Conservation (phyloP, 1,140 invertebrate genomes). For the Drosophila santomea region DNA sequence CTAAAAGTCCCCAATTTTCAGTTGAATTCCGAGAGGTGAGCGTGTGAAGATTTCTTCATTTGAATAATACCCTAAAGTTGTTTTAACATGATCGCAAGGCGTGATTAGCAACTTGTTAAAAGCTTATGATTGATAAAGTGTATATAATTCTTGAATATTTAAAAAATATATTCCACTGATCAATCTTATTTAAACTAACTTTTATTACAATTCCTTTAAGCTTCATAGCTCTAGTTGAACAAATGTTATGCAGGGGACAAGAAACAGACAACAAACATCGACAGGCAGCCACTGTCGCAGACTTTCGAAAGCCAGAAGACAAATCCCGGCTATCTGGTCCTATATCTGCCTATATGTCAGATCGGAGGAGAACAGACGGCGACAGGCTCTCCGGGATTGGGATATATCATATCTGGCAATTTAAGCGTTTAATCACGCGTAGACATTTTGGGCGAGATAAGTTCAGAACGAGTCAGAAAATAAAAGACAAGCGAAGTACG, state of each 20-base stretch:
- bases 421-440: conserved; percentile 81
- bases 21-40: conserved; percentile 1
- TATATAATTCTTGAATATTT: no score
- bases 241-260: conserved; percentile 25
- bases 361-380: conserved; percentile 23
- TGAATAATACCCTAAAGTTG: conserved; percentile 25
- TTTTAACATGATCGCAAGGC: background rate
- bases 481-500: conserved; percentile 26
- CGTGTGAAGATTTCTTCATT: conserved; percentile 39
- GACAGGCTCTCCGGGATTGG: conserved; percentile 32
- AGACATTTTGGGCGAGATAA: conserved; percentile 76
- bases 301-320: conserved; percentile 45
- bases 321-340: conserved; percentile 24
- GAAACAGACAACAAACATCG: conserved; percentile 41
- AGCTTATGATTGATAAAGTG: background rate
- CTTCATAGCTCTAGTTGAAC: conserved; percentile 2
- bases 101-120: background rate
- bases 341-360: conserved; percentile 34
- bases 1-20: background rate
- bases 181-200: no score
- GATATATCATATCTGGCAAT: conserved; percentile 76
- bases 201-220: background rate
- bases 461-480: conserved; percentile 24
- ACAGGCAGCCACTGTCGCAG: conserved; percentile 27
- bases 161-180: no score